These are phyloP conservation scores for Colletes gigas DNA, from an alignment of 1,140 invertebrate species.

Conservation along the genomic window DNA sequence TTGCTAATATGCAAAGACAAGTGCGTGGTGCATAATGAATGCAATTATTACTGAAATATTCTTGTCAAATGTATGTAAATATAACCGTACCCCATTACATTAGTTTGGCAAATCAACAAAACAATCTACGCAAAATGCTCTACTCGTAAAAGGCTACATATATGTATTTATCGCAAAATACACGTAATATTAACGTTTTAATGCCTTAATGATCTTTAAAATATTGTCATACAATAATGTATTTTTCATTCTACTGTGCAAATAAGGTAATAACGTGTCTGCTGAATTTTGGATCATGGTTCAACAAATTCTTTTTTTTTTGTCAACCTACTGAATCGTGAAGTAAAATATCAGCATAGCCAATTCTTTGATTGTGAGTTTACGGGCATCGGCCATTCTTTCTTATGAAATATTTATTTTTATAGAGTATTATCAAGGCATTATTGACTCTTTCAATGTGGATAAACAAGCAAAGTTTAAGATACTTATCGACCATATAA, in stretches of 20 bases:
- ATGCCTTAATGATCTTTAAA: slow-evolving; percentile 39
- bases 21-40: slow-evolving; percentile 55
- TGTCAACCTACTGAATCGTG: slow-evolving; percentile 17
- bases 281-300: slow-evolving; percentile 33
- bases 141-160: slow-evolving; percentile 28
- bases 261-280: slow-evolving; percentile 24
- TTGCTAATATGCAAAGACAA: slow-evolving; percentile 46
- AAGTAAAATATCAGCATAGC: slow-evolving; percentile 24
- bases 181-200: slow-evolving; percentile 36
- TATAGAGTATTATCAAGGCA: slow-evolving; percentile 34
- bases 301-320: slow-evolving; percentile 21
- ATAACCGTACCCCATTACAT: slow-evolving; percentile 42
- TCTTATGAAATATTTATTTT: slow-evolving; percentile 42
- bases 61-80: slow-evolving; percentile 62
- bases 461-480: slow-evolving; percentile 1
- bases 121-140: slow-evolving; percentile 25
- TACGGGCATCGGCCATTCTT: slow-evolving; percentile 9
- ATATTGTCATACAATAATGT: slow-evolving; percentile 37
- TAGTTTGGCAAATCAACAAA: slow-evolving; percentile 44
- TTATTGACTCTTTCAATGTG: slow-evolving; percentile 22
- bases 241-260: slow-evolving; percentile 35
- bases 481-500: slow-evolving; percentile 4
- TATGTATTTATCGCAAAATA: slow-evolving; percentile 46
- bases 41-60: slow-evolving; percentile 60
- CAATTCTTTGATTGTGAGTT: slow-evolving; percentile 19